A percentile compares a stretch with the other conserved stretches of the same genome.
Conservation (phyloP, 2,113 vertebrate genomes). For the Microcebus jonahi region DNA sequence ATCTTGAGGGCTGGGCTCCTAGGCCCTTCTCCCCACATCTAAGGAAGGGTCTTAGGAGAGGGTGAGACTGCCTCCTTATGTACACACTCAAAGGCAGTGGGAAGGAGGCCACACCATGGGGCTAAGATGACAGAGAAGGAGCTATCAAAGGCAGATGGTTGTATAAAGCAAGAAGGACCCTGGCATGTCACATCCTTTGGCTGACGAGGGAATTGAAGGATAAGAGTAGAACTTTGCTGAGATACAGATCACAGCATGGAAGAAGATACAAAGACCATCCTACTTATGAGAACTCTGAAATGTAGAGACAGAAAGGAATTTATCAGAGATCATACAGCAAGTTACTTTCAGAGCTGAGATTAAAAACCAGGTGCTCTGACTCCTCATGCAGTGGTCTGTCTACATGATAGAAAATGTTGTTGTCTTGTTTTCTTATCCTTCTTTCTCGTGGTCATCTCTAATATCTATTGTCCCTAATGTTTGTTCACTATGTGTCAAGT, state of each 20-base stretch:
- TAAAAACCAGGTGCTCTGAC: not conserved
- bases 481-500: not conserved
- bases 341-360: not conserved
- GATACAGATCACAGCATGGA: not conserved
- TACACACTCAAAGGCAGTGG: not conserved
- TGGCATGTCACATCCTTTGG: not conserved
- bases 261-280: not conserved
- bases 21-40: not conserved
- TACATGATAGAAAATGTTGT: not conserved
- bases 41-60: slow-evolving; percentile 16
- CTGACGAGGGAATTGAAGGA: not conserved
- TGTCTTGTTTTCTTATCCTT: not conserved
- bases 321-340: not conserved
- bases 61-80: not conserved
- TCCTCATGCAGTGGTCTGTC: not conserved
- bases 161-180: not conserved
- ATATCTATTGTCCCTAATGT: not conserved
- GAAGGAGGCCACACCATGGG: not conserved
- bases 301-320: not conserved
- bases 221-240: not conserved
- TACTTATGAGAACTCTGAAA: not conserved
- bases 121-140: not conserved
- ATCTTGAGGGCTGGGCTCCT: not conserved
- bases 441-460: not conserved
- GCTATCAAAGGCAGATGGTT: not conserved